phyloP scores from a whole-genome alignment of 2,797 vertebrate species.

The Sciurus carolinensis region DNA sequence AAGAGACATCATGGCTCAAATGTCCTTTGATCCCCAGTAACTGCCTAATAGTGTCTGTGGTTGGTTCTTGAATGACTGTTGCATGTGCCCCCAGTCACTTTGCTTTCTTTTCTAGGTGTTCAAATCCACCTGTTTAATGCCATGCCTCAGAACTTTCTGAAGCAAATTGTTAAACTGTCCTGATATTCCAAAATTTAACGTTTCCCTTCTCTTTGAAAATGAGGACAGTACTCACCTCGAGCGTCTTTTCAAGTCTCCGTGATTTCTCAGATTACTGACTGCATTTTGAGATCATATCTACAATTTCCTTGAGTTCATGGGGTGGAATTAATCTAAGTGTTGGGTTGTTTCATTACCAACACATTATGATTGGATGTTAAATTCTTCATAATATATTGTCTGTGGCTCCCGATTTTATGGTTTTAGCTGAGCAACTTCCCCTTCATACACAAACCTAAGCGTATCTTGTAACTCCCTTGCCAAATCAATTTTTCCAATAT shows the following conservation, averaged over 20 bases:
- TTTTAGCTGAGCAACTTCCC: not conserved
- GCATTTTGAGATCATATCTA: not conserved
- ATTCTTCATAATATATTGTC: not conserved
- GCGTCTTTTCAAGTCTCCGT: not conserved
- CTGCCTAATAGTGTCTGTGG: not conserved
- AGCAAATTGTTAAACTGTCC: not conserved
- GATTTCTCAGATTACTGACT: slow-evolving; percentile 38
- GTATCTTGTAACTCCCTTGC: not conserved
- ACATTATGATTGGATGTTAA: not conserved
- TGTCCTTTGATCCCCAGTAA: slow-evolving; percentile 27
- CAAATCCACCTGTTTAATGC: not conserved
- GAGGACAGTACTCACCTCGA: not conserved
- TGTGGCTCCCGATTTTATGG: not conserved
- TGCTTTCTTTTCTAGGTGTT: not conserved
- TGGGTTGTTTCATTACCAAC: not conserved
- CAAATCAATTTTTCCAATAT: not conserved
- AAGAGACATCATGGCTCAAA: not conserved
- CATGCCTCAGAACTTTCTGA: not conserved
- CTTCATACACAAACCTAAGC: not conserved
- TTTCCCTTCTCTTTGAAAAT: slow-evolving; percentile 47
- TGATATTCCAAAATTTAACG: not conserved
- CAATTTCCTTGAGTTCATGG: slow-evolving; percentile 2
- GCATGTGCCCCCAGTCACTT: not conserved
- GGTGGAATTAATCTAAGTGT: not conserved
- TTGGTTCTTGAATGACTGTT: not conserved